Conservation (phyloP, 2,797 vertebrate genomes). For the Chelidonichthys spinosus region DNA sequence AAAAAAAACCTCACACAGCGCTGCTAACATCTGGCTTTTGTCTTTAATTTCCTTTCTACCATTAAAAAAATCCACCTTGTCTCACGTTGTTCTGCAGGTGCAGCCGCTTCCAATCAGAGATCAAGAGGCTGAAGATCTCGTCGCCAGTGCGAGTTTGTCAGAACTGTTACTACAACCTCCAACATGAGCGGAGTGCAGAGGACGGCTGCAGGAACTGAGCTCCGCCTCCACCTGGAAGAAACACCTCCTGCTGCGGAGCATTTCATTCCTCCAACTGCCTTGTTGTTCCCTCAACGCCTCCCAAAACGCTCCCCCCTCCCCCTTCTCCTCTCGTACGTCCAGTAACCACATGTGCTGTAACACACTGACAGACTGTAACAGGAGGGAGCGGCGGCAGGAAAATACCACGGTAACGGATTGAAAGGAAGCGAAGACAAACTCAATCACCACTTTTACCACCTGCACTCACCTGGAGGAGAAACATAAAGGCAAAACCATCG, state of each 20-base stretch:
- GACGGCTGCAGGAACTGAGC: slow-evolving; percentile 89
- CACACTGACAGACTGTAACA: slow-evolving; percentile 66
- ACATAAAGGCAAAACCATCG: background rate
- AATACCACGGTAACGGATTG: background rate
- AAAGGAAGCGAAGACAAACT: background rate
- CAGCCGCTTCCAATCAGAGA: slow-evolving; percentile 98
- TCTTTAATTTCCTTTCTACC: background rate
- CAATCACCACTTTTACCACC: slow-evolving; percentile 39
- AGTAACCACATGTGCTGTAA: slow-evolving; percentile 75
- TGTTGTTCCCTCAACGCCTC: background rate
- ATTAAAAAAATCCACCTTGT: rapidly evolving
- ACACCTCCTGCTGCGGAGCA: slow-evolving; percentile 12
- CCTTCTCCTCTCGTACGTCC: slow-evolving; percentile 2
- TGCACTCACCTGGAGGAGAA: slow-evolving; percentile 33
- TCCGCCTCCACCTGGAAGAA: background rate
- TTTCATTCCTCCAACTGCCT: slow-evolving; percentile 31
- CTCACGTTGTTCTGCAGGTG: slow-evolving; percentile 82
- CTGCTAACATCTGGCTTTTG: no score
- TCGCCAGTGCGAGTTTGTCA: slow-evolving; percentile 98
- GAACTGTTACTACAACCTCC: slow-evolving; percentile 98
- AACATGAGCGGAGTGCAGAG: slow-evolving; percentile 91
- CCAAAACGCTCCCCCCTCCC: background rate
- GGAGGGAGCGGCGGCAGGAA: background rate
- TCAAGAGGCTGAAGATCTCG: slow-evolving; percentile 97
- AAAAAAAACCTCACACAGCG: no score